Evolutionary conservation across 2,113 vertebrate species (phyloP).

Genomic region (Lophotis ruficrista): DNA sequence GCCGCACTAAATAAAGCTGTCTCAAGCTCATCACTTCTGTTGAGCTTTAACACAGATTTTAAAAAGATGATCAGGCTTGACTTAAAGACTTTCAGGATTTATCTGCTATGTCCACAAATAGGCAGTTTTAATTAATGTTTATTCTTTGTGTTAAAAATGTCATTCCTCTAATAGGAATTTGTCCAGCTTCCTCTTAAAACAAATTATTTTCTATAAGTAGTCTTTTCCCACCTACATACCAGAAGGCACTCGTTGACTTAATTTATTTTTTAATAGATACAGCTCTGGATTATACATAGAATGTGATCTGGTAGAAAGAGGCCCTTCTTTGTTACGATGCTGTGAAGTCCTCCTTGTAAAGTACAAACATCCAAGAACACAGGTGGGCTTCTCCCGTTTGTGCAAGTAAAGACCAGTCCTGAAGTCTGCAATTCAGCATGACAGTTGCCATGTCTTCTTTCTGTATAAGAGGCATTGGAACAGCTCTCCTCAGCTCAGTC

Average conservation of each 20-base stretch:
- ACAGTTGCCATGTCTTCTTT: not conserved
- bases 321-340: not conserved
- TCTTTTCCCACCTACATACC: not conserved
- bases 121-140: not conserved
- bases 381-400: not conserved
- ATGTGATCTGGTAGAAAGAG: not conserved
- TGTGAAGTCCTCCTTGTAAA: not conserved
- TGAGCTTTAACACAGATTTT: not conserved
- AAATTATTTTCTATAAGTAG: not conserved
- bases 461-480: not conserved
- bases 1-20: constrained; percentile 48
- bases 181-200: not conserved
- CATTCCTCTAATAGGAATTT: not conserved
- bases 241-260: not conserved
- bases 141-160: not conserved
- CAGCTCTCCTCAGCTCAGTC: not conserved
- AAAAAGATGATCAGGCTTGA: not conserved
- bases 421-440: not conserved
- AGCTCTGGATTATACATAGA: not conserved
- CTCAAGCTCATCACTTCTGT: constrained; percentile 1
- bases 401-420: not conserved
- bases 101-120: not conserved
- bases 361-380: not conserved
- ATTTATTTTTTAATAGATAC: not conserved
- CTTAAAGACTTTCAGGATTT: not conserved